These are phyloP conservation scores for Habroteleia sp. DNA, from an alignment of 2,888 invertebrate genomes.

Conservation along the genomic window DNA sequence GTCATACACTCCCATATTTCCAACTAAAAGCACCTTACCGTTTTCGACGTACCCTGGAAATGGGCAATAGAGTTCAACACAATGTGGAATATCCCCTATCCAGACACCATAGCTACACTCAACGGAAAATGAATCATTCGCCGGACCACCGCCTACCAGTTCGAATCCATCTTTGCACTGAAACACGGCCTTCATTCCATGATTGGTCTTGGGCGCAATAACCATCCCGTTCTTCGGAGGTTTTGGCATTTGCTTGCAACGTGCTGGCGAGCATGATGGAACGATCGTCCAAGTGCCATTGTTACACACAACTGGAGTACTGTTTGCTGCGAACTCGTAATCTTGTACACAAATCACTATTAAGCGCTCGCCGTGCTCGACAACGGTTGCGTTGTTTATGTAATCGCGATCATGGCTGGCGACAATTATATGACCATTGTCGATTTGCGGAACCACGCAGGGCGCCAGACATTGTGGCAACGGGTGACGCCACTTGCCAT, in stretches of 20 bases:
- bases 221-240: conserved; percentile 96
- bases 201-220: conserved; percentile 97
- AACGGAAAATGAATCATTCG: conserved; percentile 86
- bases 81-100: conserved; percentile 93
- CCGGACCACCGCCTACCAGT: conserved; percentile 86
- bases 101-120: conserved; percentile 97
- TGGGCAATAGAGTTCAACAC: conserved; percentile 92
- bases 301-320: conserved; percentile 89
- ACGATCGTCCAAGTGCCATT: conserved; percentile 98
- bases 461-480: conserved; percentile 96
- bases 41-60: conserved; percentile 94
- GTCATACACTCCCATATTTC: conserved; percentile 97
- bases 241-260: conserved; percentile 92
- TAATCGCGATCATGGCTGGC: conserved; percentile 80
- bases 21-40: conserved; percentile 94
- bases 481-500: conserved; percentile 97
- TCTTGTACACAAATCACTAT: conserved; percentile 91
- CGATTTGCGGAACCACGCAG: conserved; percentile 94
- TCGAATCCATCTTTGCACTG: conserved; percentile 96
- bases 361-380: conserved; percentile 87
- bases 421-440: conserved; percentile 88
- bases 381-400: conserved; percentile 82
- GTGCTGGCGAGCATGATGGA: conserved; percentile 91
- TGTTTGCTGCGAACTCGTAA: conserved; percentile 91
- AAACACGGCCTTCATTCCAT: conserved; percentile 96